Conservation (phyloP, 1,140 invertebrate species). For the Plodia interpunctella region DNA sequence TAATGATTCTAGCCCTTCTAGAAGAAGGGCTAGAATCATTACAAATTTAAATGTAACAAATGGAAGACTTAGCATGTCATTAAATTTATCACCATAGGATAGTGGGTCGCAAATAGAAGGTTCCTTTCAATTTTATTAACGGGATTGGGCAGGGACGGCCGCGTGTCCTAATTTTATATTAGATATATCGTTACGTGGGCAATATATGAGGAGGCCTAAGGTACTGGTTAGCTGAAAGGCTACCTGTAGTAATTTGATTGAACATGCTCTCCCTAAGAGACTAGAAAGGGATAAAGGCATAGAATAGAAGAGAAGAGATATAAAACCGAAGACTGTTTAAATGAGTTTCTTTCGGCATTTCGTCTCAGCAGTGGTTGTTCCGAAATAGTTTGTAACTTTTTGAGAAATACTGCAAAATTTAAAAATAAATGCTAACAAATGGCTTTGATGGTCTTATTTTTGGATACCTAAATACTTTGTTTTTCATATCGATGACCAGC, state of each 20-base stretch:
- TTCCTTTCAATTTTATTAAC: conserved; percentile 10
- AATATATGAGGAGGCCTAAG: background rate
- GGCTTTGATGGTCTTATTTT: too few species aligned
- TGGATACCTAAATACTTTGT: too few species aligned
- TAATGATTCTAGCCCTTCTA: too few species aligned
- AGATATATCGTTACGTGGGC: conserved; percentile 1
- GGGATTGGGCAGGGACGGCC: background rate
- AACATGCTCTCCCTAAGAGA: background rate
- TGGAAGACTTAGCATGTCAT: background rate
- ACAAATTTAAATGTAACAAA: background rate
- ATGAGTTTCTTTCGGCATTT: too few species aligned
- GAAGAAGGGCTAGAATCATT: background rate
- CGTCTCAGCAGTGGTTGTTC: too few species aligned
- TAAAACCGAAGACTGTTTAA: too few species aligned
- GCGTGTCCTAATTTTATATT: conserved; percentile 5
- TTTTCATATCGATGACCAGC: too few species aligned
- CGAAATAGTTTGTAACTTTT: too few species aligned
- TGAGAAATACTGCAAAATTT: too few species aligned
- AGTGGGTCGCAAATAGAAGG: background rate
- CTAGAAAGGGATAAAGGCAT: too few species aligned
- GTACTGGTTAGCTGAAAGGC: background rate
- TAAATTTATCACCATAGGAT: conserved; percentile 6
- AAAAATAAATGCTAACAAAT: too few species aligned
- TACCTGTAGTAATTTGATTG: background rate
- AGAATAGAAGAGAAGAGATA: too few species aligned